Percentiles rank a stretch among this genome's conserved stretches.
Evolutionary conservation across 1,140 invertebrate genomes (phyloP).

Genomic region (Magallana gigas): DNA sequence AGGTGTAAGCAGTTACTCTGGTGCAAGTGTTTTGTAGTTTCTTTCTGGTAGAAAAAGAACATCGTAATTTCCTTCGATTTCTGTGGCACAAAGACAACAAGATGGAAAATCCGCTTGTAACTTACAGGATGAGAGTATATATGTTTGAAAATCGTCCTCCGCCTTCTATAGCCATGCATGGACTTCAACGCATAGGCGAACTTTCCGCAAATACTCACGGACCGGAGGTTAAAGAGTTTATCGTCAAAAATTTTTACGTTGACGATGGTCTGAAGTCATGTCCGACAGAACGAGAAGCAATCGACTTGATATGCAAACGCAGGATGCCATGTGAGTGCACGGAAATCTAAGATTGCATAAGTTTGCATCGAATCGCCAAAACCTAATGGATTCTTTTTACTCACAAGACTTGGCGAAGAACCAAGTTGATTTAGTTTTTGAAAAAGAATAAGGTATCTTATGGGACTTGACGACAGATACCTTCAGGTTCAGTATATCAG

Average conservation of each 20-base stretch:
- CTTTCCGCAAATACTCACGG: too few relatives aligned
- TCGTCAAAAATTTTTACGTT: slow-evolving; percentile 52
- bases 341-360: slow-evolving; percentile 51
- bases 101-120: slow-evolving; percentile 7
- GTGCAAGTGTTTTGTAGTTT: too few relatives aligned
- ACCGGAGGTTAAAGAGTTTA: slow-evolving; percentile 38
- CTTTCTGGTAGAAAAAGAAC: slow-evolving; percentile 44
- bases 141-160: slow-evolving; percentile 50
- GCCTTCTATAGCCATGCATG: slow-evolving; percentile 12
- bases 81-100: slow-evolving; percentile 51
- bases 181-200: background rate
- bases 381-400: slow-evolving; percentile 43
- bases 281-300: slow-evolving; percentile 12
- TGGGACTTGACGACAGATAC: background rate
- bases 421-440: slow-evolving; percentile 46
- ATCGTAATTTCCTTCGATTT: slow-evolving; percentile 49
- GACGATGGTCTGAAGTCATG: slow-evolving; percentile 54
- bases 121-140: slow-evolving; percentile 56
- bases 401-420: slow-evolving; percentile 48
- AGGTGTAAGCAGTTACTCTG: too few relatives aligned
- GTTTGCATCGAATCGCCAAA: slow-evolving; percentile 51
- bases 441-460: background rate
- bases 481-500: slow-evolving; percentile 2
- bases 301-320: slow-evolving; percentile 41
- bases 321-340: slow-evolving; percentile 38